phyloP scores from a whole-genome alignment of 2,888 invertebrate genomes.

The Eurytoma adleriae region DNA sequence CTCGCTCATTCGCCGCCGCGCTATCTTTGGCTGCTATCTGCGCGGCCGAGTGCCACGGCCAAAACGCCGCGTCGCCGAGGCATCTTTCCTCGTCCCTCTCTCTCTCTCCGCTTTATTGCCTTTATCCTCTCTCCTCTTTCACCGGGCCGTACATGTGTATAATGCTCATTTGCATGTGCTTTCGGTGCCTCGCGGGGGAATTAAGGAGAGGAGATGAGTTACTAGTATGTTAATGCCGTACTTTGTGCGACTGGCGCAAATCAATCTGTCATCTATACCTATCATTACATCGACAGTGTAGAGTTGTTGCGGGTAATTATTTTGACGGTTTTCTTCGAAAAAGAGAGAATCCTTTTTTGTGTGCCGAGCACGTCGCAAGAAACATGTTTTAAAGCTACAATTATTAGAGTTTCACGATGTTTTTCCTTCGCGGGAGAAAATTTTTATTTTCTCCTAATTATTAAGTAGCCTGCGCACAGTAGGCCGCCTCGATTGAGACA shows the following conservation, averaged over 20 bases:
- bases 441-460: background rate
- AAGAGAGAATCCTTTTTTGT: slow-evolving; percentile 10
- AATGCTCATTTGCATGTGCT: no score
- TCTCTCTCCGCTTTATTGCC: no score
- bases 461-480: background rate
- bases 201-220: background rate
- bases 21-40: slow-evolving; percentile 34
- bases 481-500: background rate
- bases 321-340: slow-evolving; percentile 34
- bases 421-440: background rate
- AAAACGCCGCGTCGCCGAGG: slow-evolving; percentile 19
- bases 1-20: slow-evolving; percentile 3
- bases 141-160: background rate
- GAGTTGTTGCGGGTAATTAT: slow-evolving; percentile 27
- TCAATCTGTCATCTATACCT: slow-evolving; percentile 37
- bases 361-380: background rate
- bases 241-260: slow-evolving; percentile 26
- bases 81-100: background rate
- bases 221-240: background rate
- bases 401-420: slow-evolving; percentile 17
- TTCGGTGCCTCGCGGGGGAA: background rate
- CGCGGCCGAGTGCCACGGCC: slow-evolving; percentile 3
- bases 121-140: slow-evolving; percentile 18
- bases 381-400: slow-evolving; percentile 27
- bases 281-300: slow-evolving; percentile 29